A percentile compares a stretch with the other conserved stretches of the same genome.
phyloP scores from a whole-genome alignment of 1,140 invertebrate species.

The Chlorops oryzae region DNA sequence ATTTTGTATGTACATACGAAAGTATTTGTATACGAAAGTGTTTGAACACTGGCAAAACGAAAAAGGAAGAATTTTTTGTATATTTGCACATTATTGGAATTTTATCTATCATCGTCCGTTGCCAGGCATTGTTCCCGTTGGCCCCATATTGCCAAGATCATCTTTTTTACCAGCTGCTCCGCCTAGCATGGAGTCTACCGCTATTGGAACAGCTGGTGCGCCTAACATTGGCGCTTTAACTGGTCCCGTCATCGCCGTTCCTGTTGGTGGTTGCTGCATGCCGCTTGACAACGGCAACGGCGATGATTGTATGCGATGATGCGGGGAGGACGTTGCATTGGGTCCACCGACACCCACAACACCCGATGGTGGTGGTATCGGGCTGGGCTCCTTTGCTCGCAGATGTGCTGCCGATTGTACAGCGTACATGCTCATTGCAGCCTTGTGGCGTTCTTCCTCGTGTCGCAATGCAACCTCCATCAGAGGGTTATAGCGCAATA shows the following conservation, averaged over 20 bases:
- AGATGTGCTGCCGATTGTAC: conserved; percentile 54
- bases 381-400: conserved; percentile 57
- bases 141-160: conserved; percentile 26
- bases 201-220: conserved; percentile 36
- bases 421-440: conserved; percentile 63
- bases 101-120: conserved; percentile 12
- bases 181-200: conserved; percentile 28
- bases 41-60: neutral
- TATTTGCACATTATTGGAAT: neutral
- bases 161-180: conserved; percentile 20
- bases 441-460: conserved; percentile 68
- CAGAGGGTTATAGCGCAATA: conserved; percentile 64
- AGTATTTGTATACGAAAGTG: neutral
- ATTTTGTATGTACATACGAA: neutral
- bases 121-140: conserved; percentile 18
- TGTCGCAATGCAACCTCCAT: conserved; percentile 65
- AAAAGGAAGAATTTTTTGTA: neutral
- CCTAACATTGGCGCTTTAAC: conserved; percentile 21
- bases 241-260: conserved; percentile 15
- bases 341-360: conserved; percentile 49
- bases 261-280: conserved; percentile 9
- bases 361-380: conserved; percentile 50
- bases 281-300: conserved; percentile 14
- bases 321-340: conserved; percentile 49
- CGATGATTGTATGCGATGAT: conserved; percentile 40